Evolutionary conservation across 2,113 vertebrate genomes (phyloP).

Genomic region (Muscicapa adusta): DNA sequence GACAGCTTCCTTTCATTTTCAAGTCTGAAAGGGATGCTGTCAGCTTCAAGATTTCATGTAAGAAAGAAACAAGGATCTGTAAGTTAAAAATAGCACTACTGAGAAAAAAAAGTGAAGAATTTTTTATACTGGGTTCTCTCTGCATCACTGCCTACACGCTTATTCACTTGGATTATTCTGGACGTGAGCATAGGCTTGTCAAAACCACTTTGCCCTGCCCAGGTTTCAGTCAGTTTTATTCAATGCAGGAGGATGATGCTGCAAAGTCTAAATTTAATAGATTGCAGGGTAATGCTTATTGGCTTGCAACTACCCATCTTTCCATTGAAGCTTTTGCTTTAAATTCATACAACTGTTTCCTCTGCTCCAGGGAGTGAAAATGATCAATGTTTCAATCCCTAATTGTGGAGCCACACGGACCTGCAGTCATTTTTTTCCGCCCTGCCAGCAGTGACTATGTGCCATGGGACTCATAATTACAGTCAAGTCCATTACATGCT

Average conservation of each 20-base stretch:
- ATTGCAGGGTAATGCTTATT: background rate
- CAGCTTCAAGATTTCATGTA: conserved; percentile 14
- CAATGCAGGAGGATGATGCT: conserved; percentile 36
- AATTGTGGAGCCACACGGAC: background rate
- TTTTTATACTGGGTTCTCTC: background rate
- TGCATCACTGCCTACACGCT: conserved; percentile 5
- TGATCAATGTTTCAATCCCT: background rate
- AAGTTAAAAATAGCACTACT: conserved; percentile 2
- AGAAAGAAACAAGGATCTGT: background rate
- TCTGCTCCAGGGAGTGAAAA: background rate
- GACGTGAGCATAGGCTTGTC: background rate
- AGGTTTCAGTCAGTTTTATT: conserved; percentile 27
- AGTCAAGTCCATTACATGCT: conserved; percentile 6
- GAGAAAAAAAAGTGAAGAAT: background rate
- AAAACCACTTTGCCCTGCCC: conserved; percentile 19
- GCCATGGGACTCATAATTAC: background rate
- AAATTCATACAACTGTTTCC: background rate
- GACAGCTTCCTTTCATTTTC: background rate
- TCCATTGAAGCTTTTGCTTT: background rate
- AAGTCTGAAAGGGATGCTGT: background rate
- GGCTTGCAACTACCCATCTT: background rate
- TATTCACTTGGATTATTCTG: background rate
- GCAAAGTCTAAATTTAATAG: conserved; percentile 31
- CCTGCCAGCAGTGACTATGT: background rate
- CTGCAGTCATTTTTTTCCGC: background rate